These are phyloP conservation scores for Crioceris asparagi DNA, from an alignment of 2,888 invertebrate genomes.

Conservation along the genomic window DNA sequence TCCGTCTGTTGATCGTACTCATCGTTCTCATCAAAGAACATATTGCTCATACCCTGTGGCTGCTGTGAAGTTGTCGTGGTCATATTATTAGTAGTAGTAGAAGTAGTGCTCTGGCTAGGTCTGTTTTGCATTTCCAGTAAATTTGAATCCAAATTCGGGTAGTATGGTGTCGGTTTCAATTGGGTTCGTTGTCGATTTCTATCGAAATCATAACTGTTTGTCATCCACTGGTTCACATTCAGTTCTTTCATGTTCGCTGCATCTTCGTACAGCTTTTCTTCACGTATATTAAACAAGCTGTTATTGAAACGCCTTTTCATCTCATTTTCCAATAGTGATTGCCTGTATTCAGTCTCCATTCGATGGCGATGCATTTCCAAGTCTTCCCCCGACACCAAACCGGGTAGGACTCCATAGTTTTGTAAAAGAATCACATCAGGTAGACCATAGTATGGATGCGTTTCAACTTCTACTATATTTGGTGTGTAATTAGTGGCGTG, in stretches of 20 bases:
- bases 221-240: slow-evolving; percentile 19
- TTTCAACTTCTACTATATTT: slow-evolving; percentile 13
- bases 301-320: slow-evolving; percentile 26
- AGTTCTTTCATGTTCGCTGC: slow-evolving; percentile 13
- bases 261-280: slow-evolving; percentile 11
- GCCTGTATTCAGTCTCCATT: slow-evolving; percentile 23
- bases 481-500: slow-evolving; percentile 14
- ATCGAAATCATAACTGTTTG: slow-evolving; percentile 12
- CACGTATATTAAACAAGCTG: slow-evolving; percentile 25
- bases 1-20: slow-evolving; percentile 15
- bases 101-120: slow-evolving; percentile 1
- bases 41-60: slow-evolving; percentile 8
- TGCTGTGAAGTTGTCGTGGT: slow-evolving; percentile 6
- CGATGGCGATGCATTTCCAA: slow-evolving; percentile 12
- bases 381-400: slow-evolving; percentile 16
- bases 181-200: slow-evolving; percentile 8
- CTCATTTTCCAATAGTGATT: slow-evolving; percentile 24
- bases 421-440: slow-evolving; percentile 26
- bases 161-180: slow-evolving; percentile 13
- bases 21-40: slow-evolving; percentile 14
- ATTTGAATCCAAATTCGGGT: slow-evolving; percentile 20
- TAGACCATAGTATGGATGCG: slow-evolving; percentile 19
- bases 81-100: not conserved
- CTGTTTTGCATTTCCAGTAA: slow-evolving; percentile 12
- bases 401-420: slow-evolving; percentile 27